Percentiles rank a stretch among this genome's conserved stretches.
Evolutionary conservation across 2,797 vertebrate genomes (phyloP).

Genomic region (Erethizon dorsatum): DNA sequence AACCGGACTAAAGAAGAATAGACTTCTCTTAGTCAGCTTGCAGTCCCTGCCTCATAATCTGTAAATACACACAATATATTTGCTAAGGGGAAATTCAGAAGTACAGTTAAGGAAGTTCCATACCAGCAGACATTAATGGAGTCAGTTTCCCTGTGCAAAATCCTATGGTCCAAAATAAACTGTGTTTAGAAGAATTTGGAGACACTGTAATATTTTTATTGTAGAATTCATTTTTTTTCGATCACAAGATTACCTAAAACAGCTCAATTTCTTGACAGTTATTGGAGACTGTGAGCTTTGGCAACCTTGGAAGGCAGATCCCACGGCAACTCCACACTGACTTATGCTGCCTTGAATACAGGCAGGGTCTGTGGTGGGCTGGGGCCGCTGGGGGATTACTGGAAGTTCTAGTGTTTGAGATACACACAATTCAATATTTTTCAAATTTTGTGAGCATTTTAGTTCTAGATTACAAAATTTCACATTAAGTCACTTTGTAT

Average conservation of each 20-base stretch:
- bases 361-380: too few species aligned
- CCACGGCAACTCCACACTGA: too few species aligned
- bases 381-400: neutral
- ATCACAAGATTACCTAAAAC: neutral
- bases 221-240: neutral
- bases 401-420: neutral
- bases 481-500: too few species aligned
- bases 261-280: too few species aligned
- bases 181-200: neutral
- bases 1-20: neutral
- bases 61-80: neutral
- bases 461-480: too few species aligned
- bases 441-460: too few species aligned
- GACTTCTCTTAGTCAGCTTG: neutral
- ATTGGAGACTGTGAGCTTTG: neutral
- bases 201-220: neutral
- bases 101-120: neutral
- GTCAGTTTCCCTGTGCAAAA: neutral
- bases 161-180: neutral
- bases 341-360: neutral
- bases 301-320: neutral
- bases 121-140: neutral
- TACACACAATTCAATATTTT: too few species aligned
- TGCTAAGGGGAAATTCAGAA: neutral
- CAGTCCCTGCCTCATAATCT: neutral